Percentiles rank a stretch among this genome's conserved stretches.
These are phyloP conservation scores for Anabacerthia variegaticeps DNA, from an alignment of 2,797 vertebrate species.

Conservation along the genomic window DNA sequence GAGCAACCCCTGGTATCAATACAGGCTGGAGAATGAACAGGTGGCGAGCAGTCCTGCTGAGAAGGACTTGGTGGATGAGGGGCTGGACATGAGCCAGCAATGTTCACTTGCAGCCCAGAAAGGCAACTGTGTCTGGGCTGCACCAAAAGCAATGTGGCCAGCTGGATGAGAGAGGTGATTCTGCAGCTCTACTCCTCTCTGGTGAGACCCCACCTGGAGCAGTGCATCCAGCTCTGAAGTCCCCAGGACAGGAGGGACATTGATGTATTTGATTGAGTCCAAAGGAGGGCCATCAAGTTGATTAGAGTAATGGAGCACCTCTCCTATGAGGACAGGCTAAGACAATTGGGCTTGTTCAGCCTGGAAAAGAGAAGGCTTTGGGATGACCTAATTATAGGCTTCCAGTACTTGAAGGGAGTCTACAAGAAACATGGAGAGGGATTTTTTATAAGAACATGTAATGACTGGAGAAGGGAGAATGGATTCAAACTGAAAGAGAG, in stretches of 20 bases:
- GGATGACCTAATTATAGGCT: neutral
- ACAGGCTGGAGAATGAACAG: neutral
- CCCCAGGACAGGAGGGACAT: neutral
- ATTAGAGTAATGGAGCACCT: neutral
- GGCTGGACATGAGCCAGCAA: neutral
- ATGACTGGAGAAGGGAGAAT: neutral
- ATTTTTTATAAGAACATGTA: no score
- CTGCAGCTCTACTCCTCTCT: neutral
- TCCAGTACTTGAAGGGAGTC: neutral
- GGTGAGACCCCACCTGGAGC: neutral
- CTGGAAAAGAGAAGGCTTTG: neutral
- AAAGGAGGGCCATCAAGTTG: rapidly evolving
- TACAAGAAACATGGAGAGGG: neutral
- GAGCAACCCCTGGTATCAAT: rapidly evolving
- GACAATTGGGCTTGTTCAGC: neutral
- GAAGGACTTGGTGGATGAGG: neutral
- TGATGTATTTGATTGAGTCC: rapidly evolving
- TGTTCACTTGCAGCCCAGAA: neutral
- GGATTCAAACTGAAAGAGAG: neutral
- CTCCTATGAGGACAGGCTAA: neutral
- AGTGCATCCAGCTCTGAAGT: neutral
- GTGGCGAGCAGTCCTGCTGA: rapidly evolving
- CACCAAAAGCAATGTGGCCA: neutral
- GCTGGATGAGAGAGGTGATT: neutral
- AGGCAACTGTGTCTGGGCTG: neutral